Evolutionary conservation across 1,140 invertebrate genomes (phyloP).

Genomic region (Danaus plexippus): DNA sequence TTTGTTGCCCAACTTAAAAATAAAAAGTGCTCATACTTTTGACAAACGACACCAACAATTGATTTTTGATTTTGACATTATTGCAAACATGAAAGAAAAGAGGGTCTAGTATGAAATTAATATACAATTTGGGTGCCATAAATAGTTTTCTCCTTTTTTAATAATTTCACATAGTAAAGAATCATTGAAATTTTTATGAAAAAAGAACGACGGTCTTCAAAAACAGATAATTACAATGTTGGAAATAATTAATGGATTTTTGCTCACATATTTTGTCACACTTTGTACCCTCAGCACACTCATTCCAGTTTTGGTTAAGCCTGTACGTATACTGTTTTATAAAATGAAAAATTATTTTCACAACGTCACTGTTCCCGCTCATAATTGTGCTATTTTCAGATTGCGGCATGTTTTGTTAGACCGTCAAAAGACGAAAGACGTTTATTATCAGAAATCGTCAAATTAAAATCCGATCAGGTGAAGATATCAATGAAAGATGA

Average conservation of each 20-base stretch:
- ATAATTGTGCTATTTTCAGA: conserved; percentile 36
- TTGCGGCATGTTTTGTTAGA: conserved; percentile 51
- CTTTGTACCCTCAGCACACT: conserved; percentile 50
- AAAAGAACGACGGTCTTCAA: no score
- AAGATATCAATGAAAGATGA: conserved; percentile 66
- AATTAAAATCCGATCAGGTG: conserved; percentile 52
- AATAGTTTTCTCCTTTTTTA: no score
- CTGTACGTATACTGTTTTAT: conserved; percentile 37
- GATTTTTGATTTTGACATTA: no score
- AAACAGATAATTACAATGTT: conserved; percentile 36
- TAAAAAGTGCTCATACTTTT: no score
- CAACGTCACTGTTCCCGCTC: background rate
- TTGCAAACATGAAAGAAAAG: no score
- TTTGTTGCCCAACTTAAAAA: no score
- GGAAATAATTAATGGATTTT: conserved; percentile 53
- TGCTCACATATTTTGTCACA: conserved; percentile 52
- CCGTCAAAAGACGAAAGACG: conserved; percentile 49
- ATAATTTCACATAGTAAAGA: no score
- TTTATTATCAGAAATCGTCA: conserved; percentile 47
- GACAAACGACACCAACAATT: no score
- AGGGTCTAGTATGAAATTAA: no score
- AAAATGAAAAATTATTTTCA: conserved; percentile 3
- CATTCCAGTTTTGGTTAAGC: conserved; percentile 54
- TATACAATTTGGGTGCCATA: no score
- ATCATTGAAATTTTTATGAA: no score